Conservation (phyloP, 2,888 invertebrate species). For the Stomorhina lunata region DNA sequence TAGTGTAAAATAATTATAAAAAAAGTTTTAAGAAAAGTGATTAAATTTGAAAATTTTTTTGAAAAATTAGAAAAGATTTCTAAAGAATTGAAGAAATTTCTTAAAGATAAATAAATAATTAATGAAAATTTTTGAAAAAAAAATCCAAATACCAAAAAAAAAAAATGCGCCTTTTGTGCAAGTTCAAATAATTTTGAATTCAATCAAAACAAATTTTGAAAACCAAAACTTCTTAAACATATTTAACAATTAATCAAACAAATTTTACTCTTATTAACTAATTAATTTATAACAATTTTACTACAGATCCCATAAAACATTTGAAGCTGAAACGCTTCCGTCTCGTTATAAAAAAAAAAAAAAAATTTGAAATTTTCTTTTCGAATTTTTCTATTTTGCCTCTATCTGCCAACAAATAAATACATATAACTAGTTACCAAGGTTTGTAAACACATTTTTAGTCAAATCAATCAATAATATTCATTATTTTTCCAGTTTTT, state of each 20-base stretch:
- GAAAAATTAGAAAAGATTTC: too few relatives aligned
- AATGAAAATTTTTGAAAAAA: neutral
- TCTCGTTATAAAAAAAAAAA: neutral
- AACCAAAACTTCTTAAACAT: too few relatives aligned
- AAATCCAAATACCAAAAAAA: neutral
- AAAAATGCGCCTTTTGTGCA: slow-evolving; percentile 48
- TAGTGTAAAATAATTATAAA: slow-evolving; percentile 29
- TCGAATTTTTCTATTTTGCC: neutral
- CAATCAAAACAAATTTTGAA: too few relatives aligned
- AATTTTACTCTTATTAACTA: too few relatives aligned
- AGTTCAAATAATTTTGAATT: too few relatives aligned
- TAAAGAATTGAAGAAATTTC: too few relatives aligned
- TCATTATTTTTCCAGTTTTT: neutral
- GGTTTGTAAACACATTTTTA: slow-evolving; percentile 48
- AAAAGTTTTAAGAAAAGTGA: slow-evolving; percentile 25
- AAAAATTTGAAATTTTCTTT: too few relatives aligned
- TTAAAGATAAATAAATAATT: too few relatives aligned
- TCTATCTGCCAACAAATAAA: too few relatives aligned
- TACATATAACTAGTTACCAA: slow-evolving; percentile 38
- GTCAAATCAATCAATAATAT: slow-evolving; percentile 42
- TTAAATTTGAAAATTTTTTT: slow-evolving; percentile 36
- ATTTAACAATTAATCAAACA: too few relatives aligned
- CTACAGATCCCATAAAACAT: neutral
- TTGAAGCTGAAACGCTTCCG: slow-evolving; percentile 8
- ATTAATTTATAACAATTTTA: too few relatives aligned